phyloP scores from a whole-genome alignment of 2,888 invertebrate species.

The Dinocampus coccinellae region DNA sequence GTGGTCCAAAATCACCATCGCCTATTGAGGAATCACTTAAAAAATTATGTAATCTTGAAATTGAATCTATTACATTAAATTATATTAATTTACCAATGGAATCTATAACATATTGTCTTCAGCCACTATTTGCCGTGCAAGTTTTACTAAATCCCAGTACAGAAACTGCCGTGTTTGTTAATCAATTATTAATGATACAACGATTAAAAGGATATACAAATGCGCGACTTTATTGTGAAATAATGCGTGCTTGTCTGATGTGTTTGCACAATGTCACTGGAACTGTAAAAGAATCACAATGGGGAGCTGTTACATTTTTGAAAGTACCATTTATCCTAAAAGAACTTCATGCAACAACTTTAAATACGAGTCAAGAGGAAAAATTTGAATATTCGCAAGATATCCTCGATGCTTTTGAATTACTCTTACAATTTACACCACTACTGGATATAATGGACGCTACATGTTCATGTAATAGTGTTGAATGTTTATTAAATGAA shows the following conservation, averaged over 20 bases:
- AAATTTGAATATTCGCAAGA: slow-evolving; percentile 80
- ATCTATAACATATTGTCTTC: slow-evolving; percentile 80
- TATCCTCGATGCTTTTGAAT: slow-evolving; percentile 86
- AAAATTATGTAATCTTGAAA: slow-evolving; percentile 75
- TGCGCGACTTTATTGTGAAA: slow-evolving; percentile 87
- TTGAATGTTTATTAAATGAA: slow-evolving; percentile 87
- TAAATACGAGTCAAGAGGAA: slow-evolving; percentile 69
- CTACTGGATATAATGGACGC: slow-evolving; percentile 91
- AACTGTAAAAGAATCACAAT: slow-evolving; percentile 87
- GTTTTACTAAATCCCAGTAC: slow-evolving; percentile 88
- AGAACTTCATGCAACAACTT: slow-evolving; percentile 75
- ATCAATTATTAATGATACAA: slow-evolving; percentile 87
- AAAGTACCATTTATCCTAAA: slow-evolving; percentile 88
- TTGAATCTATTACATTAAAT: slow-evolving; percentile 73
- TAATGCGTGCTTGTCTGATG: slow-evolving; percentile 89
- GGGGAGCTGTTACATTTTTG: slow-evolving; percentile 94
- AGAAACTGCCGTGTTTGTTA: slow-evolving; percentile 84
- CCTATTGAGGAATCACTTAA: slow-evolving; percentile 75
- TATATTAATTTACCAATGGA: slow-evolving; percentile 72
- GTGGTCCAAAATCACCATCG: slow-evolving; percentile 72
- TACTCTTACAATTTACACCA: slow-evolving; percentile 86
- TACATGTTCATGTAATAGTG: slow-evolving; percentile 88
- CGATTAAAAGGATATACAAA: slow-evolving; percentile 86
- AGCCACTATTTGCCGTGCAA: slow-evolving; percentile 87
- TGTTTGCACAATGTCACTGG: slow-evolving; percentile 90